Base-by-base conservation (phyloP, 2,113 vertebrate genomes). In the Embiotoca jacksoni region DNA sequence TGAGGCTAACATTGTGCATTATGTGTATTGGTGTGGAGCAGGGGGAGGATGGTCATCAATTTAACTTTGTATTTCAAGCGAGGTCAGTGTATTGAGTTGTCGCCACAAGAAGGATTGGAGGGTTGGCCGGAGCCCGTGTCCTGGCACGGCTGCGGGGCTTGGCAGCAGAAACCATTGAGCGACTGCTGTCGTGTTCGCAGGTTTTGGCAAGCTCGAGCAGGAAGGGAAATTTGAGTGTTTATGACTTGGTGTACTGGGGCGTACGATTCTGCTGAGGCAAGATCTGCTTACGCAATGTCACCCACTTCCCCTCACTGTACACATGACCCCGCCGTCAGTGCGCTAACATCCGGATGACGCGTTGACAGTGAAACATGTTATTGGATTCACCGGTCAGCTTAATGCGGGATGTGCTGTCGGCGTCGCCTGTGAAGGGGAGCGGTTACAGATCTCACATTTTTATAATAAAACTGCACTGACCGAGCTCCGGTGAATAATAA, bases 1-100 rank as follows among this genome's bases (percentile, higher is more conserved):
- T 35, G 16, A 9, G 74, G 67, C 23, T 63, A 50, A 55, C 59
- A 47, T 49, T 39, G 36, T 49, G 55, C 67, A 76, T 33, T 76
- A 37, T 58, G 35, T n/a, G 15, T 58, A 37, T 67, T 56, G 23
- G 82, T 75, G 61, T 49, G 30, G 39, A 59, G 46, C 33, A 10
- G 15, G 30, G 2, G 54, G 64, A 52, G 36, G 36, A n/a, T 56
- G 64, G 58, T 79, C 80, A 88, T 85, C 62, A 74, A 68, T 88
- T 85, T 75, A 77, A 80, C 68, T 86, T 83, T 88, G 53, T 57
- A 36, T 84, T 82, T 71, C 7, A 68, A 49, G 72, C 35, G 69
- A 87, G 87, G 91, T 89, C 84, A 76, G 55, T 30, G 64, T 73
- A 75, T 86, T 84, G 78, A 88, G 36, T 81, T 77, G 76, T 85